Evolutionary conservation across 2,888 invertebrate genomes (phyloP).

Genomic region (Limenitis camilla): DNA sequence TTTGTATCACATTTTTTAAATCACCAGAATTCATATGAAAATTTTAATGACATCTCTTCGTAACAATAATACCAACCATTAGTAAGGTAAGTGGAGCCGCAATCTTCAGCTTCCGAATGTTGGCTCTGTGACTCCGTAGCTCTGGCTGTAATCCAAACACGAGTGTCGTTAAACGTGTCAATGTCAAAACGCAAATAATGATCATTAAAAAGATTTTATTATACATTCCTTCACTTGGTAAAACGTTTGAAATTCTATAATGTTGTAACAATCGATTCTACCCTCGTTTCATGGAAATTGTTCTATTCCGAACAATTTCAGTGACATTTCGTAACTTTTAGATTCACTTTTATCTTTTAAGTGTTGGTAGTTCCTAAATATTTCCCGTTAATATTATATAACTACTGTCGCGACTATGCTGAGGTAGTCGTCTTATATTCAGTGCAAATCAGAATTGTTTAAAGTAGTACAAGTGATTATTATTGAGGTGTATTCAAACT

Average conservation of each 20-base stretch:
- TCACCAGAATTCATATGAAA: neutral
- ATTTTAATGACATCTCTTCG: constrained; percentile 8
- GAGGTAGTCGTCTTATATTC: too few species aligned
- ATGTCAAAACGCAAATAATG: constrained; percentile 14
- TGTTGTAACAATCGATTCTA: neutral
- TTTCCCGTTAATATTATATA: too few species aligned
- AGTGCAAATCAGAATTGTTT: too few species aligned
- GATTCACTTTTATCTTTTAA: too few species aligned
- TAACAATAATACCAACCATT: constrained; percentile 7
- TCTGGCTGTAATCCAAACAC: constrained; percentile 30
- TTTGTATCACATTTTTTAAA: neutral
- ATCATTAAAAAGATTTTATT: constrained; percentile 10
- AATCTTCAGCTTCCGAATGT: constrained; percentile 22
- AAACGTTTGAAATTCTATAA: constrained; percentile 6
- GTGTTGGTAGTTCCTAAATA: too few species aligned
- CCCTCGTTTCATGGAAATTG: neutral
- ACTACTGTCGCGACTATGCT: too few species aligned
- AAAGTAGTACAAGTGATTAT: too few species aligned
- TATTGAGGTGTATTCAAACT: too few species aligned
- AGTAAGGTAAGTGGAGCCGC: constrained; percentile 13
- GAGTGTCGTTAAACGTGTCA: constrained; percentile 18
- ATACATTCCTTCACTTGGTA: neutral
- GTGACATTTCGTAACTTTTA: too few species aligned
- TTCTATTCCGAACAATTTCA: neutral
- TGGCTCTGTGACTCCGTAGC: too few species aligned